Evolutionary conservation across 2,797 vertebrate species (phyloP).

Genomic region (Cyclopterus lumpus): DNA sequence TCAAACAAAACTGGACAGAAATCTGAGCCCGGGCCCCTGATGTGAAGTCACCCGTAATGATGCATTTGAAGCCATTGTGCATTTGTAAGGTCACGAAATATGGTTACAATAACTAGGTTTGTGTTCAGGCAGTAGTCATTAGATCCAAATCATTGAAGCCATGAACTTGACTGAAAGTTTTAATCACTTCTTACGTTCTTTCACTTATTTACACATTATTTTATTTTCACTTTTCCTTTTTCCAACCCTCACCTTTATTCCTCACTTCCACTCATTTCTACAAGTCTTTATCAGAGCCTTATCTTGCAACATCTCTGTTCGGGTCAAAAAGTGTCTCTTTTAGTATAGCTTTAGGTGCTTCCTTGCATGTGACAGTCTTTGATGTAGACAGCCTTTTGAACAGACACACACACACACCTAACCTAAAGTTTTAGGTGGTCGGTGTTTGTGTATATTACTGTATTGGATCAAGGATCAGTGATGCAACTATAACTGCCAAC

Average conservation of each 20-base stretch:
- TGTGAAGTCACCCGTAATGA: not conserved
- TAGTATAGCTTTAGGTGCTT: not conserved
- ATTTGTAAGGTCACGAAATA: not conserved
- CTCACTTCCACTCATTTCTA: not conserved
- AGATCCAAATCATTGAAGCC: too few species aligned
- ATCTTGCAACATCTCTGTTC: not conserved
- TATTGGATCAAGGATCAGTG: conserved; percentile 16
- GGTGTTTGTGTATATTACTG: not conserved
- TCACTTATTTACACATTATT: not conserved
- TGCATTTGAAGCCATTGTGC: not conserved
- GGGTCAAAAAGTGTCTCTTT: not conserved
- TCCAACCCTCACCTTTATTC: not conserved
- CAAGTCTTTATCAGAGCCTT: not conserved
- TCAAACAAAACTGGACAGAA: too few species aligned
- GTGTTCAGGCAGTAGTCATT: not conserved
- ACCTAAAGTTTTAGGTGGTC: not conserved
- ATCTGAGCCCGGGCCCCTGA: too few species aligned
- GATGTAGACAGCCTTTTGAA: conserved; percentile 6
- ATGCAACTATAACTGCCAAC: conserved; percentile 22
- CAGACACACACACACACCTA: not conserved
- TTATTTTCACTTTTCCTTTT: not conserved
- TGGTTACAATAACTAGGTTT: not conserved
- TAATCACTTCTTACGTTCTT: not conserved
- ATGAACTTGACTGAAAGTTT: not conserved
- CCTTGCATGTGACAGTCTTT: not conserved